Evolutionary conservation across 1,140 invertebrate genomes (phyloP).

Genomic region (Melanaphis sacchari): DNA sequence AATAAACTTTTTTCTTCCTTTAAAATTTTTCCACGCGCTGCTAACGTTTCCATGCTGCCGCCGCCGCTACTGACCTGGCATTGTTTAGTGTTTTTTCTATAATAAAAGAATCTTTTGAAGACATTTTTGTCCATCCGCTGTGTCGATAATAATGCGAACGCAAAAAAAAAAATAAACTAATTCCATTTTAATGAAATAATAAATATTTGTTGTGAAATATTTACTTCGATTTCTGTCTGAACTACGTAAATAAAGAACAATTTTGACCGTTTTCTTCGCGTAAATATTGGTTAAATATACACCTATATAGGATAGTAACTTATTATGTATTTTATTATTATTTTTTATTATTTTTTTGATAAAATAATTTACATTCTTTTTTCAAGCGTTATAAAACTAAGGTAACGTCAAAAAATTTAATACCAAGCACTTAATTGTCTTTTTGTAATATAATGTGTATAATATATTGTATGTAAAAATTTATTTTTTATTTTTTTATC

Average conservation of each 20-base stretch:
- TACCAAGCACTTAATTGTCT: background rate
- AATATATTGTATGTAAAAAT: background rate
- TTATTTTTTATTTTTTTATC: background rate
- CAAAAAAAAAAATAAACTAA: background rate
- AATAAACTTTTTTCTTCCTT: background rate
- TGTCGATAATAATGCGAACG: background rate
- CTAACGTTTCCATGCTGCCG: no score
- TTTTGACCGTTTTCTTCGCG: background rate
- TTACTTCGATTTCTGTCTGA: background rate
- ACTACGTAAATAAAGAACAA: slow-evolving; percentile 13
- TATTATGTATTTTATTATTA: background rate
- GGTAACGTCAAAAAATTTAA: background rate
- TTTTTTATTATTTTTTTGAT: background rate
- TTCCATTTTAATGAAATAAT: background rate
- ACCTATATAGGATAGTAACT: background rate
- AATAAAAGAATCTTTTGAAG: slow-evolving; percentile 4
- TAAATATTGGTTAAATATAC: background rate
- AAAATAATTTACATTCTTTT: background rate
- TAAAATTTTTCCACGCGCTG: background rate
- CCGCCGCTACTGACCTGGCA: background rate
- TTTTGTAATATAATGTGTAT: background rate
- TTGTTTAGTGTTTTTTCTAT: background rate
- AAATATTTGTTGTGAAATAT: slow-evolving; percentile 8
- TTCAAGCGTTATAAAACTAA: background rate
- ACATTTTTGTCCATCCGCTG: background rate